Conservation (phyloP, 2,113 vertebrate genomes). For the Myrmecobius fasciatus region DNA sequence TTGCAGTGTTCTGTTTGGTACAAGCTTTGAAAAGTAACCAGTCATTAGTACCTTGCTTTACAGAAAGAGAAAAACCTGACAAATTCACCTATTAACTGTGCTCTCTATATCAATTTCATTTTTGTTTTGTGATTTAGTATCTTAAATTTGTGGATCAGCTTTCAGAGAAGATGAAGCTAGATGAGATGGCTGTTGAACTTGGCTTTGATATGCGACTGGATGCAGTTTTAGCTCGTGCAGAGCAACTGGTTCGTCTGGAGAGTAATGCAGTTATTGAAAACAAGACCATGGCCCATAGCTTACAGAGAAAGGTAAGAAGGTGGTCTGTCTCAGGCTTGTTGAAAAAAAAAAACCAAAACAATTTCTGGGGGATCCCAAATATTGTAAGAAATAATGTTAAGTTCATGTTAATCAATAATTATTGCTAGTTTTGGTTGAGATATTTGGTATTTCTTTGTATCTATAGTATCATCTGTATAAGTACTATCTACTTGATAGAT, state of each 20-base stretch:
- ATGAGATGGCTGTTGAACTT: conserved; percentile 86
- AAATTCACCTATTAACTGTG: conserved; percentile 19
- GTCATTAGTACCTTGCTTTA: not conserved
- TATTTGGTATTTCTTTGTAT: not conserved
- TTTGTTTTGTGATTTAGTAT: conserved; percentile 83
- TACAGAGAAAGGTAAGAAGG: conserved; percentile 91
- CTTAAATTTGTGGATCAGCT: conserved; percentile 91
- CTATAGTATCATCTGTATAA: not conserved
- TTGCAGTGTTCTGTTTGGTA: not conserved
- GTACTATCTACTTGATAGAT: not conserved
- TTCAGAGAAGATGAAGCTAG: conserved; percentile 90
- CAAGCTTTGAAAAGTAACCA: not conserved
- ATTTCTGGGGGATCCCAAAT: conserved; percentile 17
- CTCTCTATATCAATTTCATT: conserved; percentile 40
- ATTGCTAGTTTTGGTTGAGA: not conserved
- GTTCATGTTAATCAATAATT: not conserved
- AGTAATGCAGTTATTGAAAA: conserved; percentile 87
- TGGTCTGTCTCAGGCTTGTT: not conserved
- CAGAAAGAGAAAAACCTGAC: not conserved
- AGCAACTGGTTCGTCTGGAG: conserved; percentile 91
- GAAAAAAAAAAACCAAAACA: not conserved
- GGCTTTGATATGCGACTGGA: conserved; percentile 92
- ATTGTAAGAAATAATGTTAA: not conserved
- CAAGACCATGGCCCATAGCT: conserved; percentile 87
- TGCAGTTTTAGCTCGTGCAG: conserved; percentile 85